A percentile compares a stretch with the other conserved stretches of the same genome.
phyloP scores from a whole-genome alignment of 2,888 invertebrate genomes.

The Malthinus seriepunctatus region DNA sequence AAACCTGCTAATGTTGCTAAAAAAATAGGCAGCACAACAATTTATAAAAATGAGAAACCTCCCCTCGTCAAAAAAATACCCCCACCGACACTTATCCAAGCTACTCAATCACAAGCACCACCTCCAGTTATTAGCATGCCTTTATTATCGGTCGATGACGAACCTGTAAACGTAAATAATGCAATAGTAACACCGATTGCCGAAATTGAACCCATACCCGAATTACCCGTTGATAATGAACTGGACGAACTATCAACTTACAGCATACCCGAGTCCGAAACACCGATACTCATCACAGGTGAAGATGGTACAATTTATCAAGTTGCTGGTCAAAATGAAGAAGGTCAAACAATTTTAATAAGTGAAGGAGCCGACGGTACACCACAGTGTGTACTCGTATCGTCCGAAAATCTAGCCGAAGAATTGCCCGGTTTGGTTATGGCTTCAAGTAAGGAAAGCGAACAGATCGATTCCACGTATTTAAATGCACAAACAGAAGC shows the following conservation, averaged over 20 bases:
- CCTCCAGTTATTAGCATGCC: slow-evolving; percentile 49
- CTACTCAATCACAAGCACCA: slow-evolving; percentile 15
- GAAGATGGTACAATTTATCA: slow-evolving; percentile 83
- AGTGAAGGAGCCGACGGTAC: slow-evolving; percentile 77
- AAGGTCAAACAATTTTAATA: slow-evolving; percentile 74
- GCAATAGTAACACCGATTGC: slow-evolving; percentile 38
- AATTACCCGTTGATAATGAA: slow-evolving; percentile 20
- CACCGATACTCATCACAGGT: slow-evolving; percentile 77
- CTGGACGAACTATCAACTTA: slow-evolving; percentile 27
- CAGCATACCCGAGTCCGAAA: slow-evolving; percentile 52
- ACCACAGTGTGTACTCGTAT: slow-evolving; percentile 70
- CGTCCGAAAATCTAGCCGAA: slow-evolving; percentile 62
- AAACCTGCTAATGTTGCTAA: slow-evolving; percentile 30
- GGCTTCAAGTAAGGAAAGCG: slow-evolving; percentile 37
- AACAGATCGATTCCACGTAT: slow-evolving; percentile 27
- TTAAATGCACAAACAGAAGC: slow-evolving; percentile 21
- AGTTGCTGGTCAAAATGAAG: slow-evolving; percentile 73
- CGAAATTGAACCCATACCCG: slow-evolving; percentile 19
- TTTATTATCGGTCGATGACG: slow-evolving; percentile 40
- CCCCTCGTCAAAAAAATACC: background rate
- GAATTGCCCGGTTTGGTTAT: slow-evolving; percentile 58
- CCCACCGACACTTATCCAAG: background rate
- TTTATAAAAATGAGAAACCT: slow-evolving; percentile 31
- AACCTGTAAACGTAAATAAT: slow-evolving; percentile 50
- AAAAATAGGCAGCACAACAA: slow-evolving; percentile 43